Conservation (phyloP, 2,113 vertebrate species). For the Capricornis sumatraensis region DNA sequence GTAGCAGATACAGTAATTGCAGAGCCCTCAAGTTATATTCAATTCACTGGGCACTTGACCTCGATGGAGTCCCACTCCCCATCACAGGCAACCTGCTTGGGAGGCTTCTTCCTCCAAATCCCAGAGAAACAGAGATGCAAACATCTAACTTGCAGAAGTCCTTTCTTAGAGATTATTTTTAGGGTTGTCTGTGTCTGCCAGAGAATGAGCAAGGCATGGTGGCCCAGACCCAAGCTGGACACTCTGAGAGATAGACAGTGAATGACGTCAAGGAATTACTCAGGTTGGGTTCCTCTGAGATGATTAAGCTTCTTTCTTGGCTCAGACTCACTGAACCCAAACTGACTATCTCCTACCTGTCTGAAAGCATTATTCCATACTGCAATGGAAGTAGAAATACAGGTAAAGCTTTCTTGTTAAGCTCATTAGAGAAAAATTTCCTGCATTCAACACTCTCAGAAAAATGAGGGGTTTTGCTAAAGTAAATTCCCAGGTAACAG, state of each 20-base stretch:
- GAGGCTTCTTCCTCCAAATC: background rate
- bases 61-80: background rate
- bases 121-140: constrained; percentile 31
- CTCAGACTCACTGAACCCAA: constrained; percentile 38
- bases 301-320: constrained; percentile 68
- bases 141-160: constrained; percentile 33
- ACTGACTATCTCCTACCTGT: constrained; percentile 32
- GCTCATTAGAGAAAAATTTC: constrained; percentile 2
- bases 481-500: constrained; percentile 30
- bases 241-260: constrained; percentile 44
- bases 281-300: constrained; percentile 62
- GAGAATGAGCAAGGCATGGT: constrained; percentile 61
- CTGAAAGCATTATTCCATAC: background rate
- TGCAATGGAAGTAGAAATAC: constrained; percentile 10
- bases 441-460: background rate
- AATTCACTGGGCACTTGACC: background rate
- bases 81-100: background rate
- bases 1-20: background rate
- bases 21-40: background rate
- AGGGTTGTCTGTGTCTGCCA: constrained; percentile 63
- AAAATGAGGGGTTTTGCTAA: background rate
- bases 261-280: constrained; percentile 73
- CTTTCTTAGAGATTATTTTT: constrained; percentile 67
- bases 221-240: constrained; percentile 58
- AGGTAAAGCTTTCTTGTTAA: constrained; percentile 32